Percentiles rank a stretch among this genome's conserved stretches.
Conservation (phyloP, 2,113 vertebrate genomes). For the Labrus mixtus region DNA sequence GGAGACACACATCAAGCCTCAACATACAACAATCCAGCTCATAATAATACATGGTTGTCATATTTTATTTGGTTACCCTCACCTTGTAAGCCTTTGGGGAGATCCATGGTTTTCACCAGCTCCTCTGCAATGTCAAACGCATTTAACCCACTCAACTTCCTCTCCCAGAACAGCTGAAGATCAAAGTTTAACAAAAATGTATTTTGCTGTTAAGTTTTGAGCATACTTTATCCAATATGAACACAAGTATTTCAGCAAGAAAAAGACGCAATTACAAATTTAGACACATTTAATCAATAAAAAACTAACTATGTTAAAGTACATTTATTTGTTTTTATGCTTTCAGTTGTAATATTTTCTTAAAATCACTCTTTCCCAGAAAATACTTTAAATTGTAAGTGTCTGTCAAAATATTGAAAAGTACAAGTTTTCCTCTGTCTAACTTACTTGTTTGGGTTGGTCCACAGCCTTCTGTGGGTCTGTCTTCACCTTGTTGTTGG, state of each 20-base stretch:
- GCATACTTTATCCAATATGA: background rate
- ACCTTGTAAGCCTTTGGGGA: constrained; percentile 97
- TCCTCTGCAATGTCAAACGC: constrained; percentile 97
- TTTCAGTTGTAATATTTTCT: no score
- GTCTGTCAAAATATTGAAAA: background rate
- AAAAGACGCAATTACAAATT: no score
- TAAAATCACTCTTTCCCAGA: no score
- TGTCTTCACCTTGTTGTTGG: constrained; percentile 96
- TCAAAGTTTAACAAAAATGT: constrained; percentile 20
- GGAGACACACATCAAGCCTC: background rate
- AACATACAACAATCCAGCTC: background rate
- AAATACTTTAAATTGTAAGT: no score
- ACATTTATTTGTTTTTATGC: no score
- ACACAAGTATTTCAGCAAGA: no score
- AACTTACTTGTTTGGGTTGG: constrained; percentile 92
- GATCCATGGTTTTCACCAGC: constrained; percentile 96
- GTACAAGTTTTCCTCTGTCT: background rate
- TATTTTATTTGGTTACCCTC: constrained; percentile 10
- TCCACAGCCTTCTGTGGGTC: constrained; percentile 96
- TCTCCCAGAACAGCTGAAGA: constrained; percentile 96
- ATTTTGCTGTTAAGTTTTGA: background rate
- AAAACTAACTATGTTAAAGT: no score
- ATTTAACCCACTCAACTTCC: constrained; percentile 93
- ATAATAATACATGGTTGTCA: background rate
- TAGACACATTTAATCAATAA: no score